Percentiles rank a stretch among this genome's conserved stretches.
Evolutionary conservation across 2,113 vertebrate species (phyloP).

Genomic region (Rhinichthys klamathensis): DNA sequence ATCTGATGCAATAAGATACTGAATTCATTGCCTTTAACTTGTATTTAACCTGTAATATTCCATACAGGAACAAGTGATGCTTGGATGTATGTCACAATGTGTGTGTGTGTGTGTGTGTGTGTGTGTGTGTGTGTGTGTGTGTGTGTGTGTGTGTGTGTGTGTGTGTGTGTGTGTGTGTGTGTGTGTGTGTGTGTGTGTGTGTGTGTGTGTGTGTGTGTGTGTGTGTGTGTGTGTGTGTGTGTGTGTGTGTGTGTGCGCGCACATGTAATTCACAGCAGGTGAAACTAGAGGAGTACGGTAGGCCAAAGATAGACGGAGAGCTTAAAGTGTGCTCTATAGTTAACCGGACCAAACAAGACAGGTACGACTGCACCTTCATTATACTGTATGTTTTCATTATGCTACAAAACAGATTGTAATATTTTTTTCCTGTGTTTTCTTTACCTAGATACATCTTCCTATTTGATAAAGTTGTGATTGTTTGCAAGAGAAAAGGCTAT

Average conservation of each 20-base stretch:
- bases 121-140: too few species aligned
- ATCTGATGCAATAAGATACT: not conserved
- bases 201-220: too few species aligned
- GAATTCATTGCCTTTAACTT: not conserved
- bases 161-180: too few species aligned
- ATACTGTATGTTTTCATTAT: not conserved
- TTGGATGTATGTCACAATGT: not conserved
- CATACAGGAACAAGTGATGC: not conserved
- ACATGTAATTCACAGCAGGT: conserved; percentile 81
- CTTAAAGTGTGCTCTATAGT: conserved; percentile 93
- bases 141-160: too few species aligned
- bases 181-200: too few species aligned
- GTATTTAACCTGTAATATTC: not conserved
- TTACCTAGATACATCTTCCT: conserved; percentile 92
- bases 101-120: too few species aligned
- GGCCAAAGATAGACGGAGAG: conserved; percentile 96
- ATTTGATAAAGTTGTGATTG: conserved; percentile 98
- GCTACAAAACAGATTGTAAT: not conserved
- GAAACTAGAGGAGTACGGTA: conserved; percentile 91
- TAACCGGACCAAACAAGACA: conserved; percentile 95
- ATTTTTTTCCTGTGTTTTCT: conserved; percentile 1
- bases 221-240: too few species aligned
- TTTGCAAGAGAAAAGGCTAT: conserved; percentile 95
- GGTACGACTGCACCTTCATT: conserved; percentile 72
- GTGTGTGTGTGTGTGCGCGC: not conserved